Percentiles rank a stretch among this genome's conserved stretches.
These are phyloP conservation scores for Xenopus tropicalis DNA, from an alignment of 2,113 vertebrate genomes.

Conservation along the genomic window UCB_Xtro_10.0 CM004444.2:157250001-157250500, in stretches of 20 bases:
- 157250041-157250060: too few species aligned
- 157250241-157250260: background rate
- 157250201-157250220: background rate
- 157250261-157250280: conserved; percentile 29
- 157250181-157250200: background rate
- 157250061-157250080: too few species aligned
- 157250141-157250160: too few species aligned
- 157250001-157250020: too few species aligned
- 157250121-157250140: too few species aligned
- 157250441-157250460: too few species aligned
- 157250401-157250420: conserved; percentile 1
- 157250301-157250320: conserved; percentile 47
- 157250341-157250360: conserved; percentile 43
- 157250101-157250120: too few species aligned
- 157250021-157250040: too few species aligned
- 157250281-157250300: conserved; percentile 43
- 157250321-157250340: conserved; percentile 52
- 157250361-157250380: conserved; percentile 26
- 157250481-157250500: too few species aligned
- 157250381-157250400: conserved; percentile 10
- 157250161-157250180: background rate
- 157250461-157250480: too few species aligned
- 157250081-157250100: too few species aligned
- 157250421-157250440: too few species aligned
- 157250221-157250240: background rate